Evolutionary conservation across 2,113 vertebrate species (phyloP).

Genomic region (Vombatus ursinus): DNA sequence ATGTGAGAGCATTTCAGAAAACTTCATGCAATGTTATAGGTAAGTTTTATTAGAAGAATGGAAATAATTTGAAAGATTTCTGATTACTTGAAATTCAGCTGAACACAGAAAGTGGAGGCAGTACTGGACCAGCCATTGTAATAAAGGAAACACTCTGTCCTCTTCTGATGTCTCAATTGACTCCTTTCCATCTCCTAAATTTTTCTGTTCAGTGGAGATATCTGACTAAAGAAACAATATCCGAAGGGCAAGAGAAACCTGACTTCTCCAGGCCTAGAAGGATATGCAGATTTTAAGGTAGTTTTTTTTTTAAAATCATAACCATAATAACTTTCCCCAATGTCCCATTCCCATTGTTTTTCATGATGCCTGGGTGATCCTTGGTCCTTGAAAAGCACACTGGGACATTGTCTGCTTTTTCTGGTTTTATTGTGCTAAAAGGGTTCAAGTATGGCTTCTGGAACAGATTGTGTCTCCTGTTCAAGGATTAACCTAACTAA

Average conservation of each 20-base stretch:
- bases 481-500: neutral
- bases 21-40: neutral
- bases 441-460: neutral
- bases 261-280: neutral
- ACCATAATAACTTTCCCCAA: neutral
- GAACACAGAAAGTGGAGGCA: neutral
- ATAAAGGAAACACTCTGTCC: neutral
- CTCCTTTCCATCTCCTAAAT: neutral
- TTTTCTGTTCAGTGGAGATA: neutral
- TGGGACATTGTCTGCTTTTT: neutral
- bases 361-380: neutral
- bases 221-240: neutral
- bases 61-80: neutral
- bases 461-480: neutral
- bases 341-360: neutral
- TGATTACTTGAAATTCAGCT: neutral
- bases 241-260: neutral
- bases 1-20: neutral
- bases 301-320: neutral
- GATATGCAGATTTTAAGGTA: neutral
- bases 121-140: neutral
- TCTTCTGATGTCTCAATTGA: neutral
- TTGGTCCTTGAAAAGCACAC: neutral
- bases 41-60: neutral
- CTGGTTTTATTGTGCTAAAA: neutral